phyloP scores from a whole-genome alignment of 2,888 invertebrate species.

The Lithosia quadra region DNA sequence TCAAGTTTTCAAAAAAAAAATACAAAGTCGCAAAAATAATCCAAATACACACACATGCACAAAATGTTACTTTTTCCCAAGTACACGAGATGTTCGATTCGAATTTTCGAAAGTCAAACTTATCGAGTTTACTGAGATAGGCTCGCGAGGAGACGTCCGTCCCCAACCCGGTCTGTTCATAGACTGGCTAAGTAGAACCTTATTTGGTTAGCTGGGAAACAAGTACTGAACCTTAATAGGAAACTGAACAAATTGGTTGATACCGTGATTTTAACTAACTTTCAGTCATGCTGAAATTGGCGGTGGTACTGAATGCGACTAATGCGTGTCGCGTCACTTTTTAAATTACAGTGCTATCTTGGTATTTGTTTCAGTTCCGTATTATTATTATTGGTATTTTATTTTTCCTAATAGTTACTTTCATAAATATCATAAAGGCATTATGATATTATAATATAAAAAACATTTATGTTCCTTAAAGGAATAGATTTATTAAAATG shows the following conservation, averaged over 20 bases:
- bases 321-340: neutral
- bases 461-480: too few relatives aligned
- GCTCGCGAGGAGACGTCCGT: slow-evolving; percentile 36
- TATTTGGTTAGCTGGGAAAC: slow-evolving; percentile 21
- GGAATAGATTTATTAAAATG: too few relatives aligned
- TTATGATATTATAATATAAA: too few relatives aligned
- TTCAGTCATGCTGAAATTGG: neutral
- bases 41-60: slow-evolving; percentile 4
- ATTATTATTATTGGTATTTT: neutral
- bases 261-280: neutral
- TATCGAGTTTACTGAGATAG: slow-evolving; percentile 25
- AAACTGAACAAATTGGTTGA: slow-evolving; percentile 6
- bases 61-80: neutral
- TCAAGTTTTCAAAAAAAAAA: neutral
- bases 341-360: neutral
- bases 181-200: slow-evolving; percentile 33
- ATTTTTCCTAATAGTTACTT: neutral
- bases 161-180: slow-evolving; percentile 26
- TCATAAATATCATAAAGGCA: too few relatives aligned
- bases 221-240: slow-evolving; percentile 14
- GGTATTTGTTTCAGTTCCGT: neutral
- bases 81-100: neutral
- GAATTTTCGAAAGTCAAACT: slow-evolving; percentile 24
- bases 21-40: neutral
- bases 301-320: neutral